Conservation (phyloP, 2,797 vertebrate genomes). For the Dicrostonyx torquatus region DNA sequence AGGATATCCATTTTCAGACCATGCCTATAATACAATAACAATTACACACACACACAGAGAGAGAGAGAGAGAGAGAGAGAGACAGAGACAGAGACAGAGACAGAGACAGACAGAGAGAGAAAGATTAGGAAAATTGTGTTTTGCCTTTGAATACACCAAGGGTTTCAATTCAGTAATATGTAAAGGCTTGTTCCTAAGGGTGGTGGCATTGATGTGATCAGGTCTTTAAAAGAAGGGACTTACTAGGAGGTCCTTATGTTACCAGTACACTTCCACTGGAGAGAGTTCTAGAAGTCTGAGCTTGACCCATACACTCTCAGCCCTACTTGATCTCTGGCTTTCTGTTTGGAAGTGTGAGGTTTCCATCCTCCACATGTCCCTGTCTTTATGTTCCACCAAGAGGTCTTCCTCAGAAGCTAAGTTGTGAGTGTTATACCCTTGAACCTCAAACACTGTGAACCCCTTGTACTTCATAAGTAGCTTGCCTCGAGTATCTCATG, state of each 20-base stretch:
- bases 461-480: not conserved
- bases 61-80: no score
- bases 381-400: not conserved
- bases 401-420: not conserved
- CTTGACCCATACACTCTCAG: not conserved
- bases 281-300: not conserved
- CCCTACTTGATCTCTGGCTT: not conserved
- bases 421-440: not conserved
- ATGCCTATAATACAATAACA: not conserved
- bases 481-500: not conserved
- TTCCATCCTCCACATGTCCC: not conserved
- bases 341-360: not conserved
- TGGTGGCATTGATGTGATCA: not conserved
- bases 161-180: not conserved
- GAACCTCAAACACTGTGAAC: not conserved
- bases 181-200: not conserved
- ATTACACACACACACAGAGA: not conserved
- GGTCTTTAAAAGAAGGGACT: not conserved
- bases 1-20: no score
- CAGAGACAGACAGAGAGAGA: no score
- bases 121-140: not conserved
- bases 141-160: not conserved
- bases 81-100: no score
- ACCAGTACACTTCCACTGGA: no score
- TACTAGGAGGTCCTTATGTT: not conserved